These are phyloP conservation scores for Odontophorus gujanensis DNA, from an alignment of 2,113 vertebrate species.

Conservation along the genomic window DNA sequence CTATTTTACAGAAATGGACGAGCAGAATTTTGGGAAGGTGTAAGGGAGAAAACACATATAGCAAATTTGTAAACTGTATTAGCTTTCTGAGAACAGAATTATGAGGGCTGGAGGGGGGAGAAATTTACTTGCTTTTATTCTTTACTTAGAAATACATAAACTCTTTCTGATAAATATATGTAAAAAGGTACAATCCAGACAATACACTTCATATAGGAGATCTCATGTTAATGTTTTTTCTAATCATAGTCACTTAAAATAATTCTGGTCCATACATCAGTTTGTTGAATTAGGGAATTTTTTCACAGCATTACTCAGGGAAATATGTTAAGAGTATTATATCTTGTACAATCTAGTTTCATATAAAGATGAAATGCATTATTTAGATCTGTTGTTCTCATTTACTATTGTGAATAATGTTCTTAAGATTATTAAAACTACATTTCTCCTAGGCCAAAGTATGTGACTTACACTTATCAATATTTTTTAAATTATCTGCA, in stretches of 20 bases:
- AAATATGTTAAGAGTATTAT: neutral
- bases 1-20: neutral
- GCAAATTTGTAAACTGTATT: neutral
- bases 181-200: neutral
- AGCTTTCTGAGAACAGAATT: neutral
- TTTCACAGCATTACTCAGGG: neutral
- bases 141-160: neutral
- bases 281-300: neutral
- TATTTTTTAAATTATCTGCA: neutral
- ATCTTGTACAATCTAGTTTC: neutral
- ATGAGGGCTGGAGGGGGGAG: neutral
- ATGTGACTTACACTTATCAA: neutral
- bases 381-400: neutral
- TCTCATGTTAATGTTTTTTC: neutral
- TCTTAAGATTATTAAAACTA: neutral
- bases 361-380: neutral
- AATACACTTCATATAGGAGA: neutral
- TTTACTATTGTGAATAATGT: neutral
- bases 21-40: neutral
- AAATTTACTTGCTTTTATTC: neutral
- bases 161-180: neutral
- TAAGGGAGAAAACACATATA: neutral
- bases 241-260: neutral
- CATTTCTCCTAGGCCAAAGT: neutral
- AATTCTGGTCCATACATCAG: neutral